Evolutionary conservation across 2,888 invertebrate species (phyloP).

Genomic region (Mellilla xanthometata): DNA sequence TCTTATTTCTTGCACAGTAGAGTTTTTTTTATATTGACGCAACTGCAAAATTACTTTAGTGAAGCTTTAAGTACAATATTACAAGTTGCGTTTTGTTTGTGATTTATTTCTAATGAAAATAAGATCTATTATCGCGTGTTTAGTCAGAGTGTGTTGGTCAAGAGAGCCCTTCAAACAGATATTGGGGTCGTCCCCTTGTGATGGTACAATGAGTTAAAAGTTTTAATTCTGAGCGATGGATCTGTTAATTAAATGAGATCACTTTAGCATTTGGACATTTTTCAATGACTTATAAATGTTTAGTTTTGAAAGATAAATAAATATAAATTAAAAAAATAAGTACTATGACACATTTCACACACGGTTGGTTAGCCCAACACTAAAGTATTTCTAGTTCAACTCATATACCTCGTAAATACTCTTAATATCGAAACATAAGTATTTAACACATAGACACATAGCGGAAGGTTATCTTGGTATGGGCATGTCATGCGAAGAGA

Average conservation of each 20-base stretch:
- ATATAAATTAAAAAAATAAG: background rate
- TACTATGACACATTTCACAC: too few relatives aligned
- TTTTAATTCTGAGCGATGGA: slow-evolving; percentile 45
- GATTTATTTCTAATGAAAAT: background rate
- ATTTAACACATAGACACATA: too few relatives aligned
- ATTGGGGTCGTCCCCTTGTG: slow-evolving; percentile 48
- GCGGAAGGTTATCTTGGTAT: too few relatives aligned
- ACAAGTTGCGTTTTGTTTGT: background rate
- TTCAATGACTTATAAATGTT: slow-evolving; percentile 1
- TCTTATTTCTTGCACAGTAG: slow-evolving; percentile 14
- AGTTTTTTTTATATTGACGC: slow-evolving; percentile 18
- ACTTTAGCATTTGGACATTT: background rate
- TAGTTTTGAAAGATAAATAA: background rate
- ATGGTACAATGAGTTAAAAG: slow-evolving; percentile 52
- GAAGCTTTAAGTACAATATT: background rate
- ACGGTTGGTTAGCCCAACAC: too few relatives aligned
- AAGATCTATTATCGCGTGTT: slow-evolving; percentile 6
- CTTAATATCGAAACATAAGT: too few relatives aligned
- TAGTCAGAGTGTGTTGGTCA: background rate
- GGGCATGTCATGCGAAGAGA: too few relatives aligned
- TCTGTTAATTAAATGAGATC: slow-evolving; percentile 13
- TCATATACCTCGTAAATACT: too few relatives aligned
- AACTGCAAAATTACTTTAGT: background rate
- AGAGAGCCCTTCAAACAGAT: slow-evolving; percentile 21
- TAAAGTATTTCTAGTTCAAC: too few relatives aligned